Evolutionary conservation across 2,888 invertebrate species (phyloP).

Genomic region (Noctua janthe): DNA sequence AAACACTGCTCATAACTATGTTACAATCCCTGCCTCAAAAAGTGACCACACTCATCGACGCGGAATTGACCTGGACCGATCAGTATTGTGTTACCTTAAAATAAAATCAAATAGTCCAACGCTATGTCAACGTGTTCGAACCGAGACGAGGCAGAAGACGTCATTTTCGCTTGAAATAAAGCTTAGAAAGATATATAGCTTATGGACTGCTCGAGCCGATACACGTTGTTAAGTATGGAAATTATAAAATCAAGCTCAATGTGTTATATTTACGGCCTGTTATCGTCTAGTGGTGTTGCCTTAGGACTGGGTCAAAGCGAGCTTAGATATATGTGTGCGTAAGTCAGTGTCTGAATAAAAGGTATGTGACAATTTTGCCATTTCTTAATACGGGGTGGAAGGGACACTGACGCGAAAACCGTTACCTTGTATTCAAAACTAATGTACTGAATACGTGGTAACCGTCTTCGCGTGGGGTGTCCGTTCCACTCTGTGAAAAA

Average conservation of each 20-base stretch:
- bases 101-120: neutral
- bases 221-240: neutral
- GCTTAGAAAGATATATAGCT: neutral
- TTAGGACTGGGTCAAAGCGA: conserved; percentile 41
- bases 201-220: neutral
- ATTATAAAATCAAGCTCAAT: neutral
- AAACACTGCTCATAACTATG: neutral
- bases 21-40: neutral
- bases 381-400: neutral
- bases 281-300: neutral
- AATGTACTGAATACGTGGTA: too few species aligned
- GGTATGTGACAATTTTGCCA: neutral
- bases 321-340: neutral
- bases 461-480: too few species aligned
- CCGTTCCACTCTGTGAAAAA: too few species aligned
- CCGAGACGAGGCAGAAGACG: neutral
- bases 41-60: neutral
- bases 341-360: neutral
- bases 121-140: neutral
- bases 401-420: too few species aligned
- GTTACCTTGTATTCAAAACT: too few species aligned
- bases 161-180: neutral
- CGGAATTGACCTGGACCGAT: neutral
- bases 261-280: conserved; percentile 8
- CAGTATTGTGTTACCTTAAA: neutral